A percentile compares a stretch with the other conserved stretches of the same genome.
Evolutionary conservation across 2,888 invertebrate species (phyloP).

Genomic region (Drosophila mayaguana): DNA sequence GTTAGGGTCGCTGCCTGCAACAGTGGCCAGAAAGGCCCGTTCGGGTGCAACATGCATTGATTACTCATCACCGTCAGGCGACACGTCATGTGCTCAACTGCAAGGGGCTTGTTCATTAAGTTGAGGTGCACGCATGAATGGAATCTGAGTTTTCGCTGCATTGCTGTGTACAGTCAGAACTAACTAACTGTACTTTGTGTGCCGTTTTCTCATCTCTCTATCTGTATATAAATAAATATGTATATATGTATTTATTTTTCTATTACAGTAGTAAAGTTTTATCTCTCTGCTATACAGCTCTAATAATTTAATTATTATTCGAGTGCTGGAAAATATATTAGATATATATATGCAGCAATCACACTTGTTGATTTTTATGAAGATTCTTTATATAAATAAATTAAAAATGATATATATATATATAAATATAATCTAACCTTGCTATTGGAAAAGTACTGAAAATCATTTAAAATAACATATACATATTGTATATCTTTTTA

Average conservation of each 20-base stretch:
- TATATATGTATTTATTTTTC: neutral
- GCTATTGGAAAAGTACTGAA: too few species aligned
- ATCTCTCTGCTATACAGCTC: constrained; percentile 1
- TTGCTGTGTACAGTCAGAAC: constrained; percentile 17
- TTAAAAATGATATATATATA: neutral
- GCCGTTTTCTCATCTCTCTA: neutral
- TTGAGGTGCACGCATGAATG: constrained; percentile 39
- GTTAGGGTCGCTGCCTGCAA: constrained; percentile 15
- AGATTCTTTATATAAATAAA: neutral
- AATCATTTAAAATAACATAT: neutral
- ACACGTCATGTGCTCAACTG: constrained; percentile 27
- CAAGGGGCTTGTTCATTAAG: constrained; percentile 36
- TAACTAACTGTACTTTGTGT: neutral
- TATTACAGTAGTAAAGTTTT: neutral
- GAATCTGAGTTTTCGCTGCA: constrained; percentile 11
- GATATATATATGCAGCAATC: neutral
- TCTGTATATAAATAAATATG: neutral
- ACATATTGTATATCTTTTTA: neutral
- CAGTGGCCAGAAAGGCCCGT: constrained; percentile 12
- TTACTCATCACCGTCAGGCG: constrained; percentile 44
- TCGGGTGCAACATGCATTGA: constrained; percentile 27
- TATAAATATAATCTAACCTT: neutral
- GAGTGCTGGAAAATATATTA: neutral
- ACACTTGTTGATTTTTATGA: neutral
- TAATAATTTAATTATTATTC: neutral